Evolutionary conservation across 1,140 invertebrate genomes (phyloP).

Genomic region (Mercenaria mercenaria): DNA sequence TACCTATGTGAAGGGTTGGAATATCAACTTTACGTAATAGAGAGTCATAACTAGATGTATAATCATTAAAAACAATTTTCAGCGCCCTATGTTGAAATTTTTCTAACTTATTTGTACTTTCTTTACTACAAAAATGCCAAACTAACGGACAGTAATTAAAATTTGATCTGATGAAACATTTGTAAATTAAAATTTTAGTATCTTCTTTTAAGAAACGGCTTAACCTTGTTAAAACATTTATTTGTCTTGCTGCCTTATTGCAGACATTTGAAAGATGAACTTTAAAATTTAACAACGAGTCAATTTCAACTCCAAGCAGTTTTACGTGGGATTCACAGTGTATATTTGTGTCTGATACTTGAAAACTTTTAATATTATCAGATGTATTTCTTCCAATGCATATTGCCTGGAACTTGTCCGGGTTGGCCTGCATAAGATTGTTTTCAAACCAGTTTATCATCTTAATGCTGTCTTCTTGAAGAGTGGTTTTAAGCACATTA

Average conservation of each 20-base stretch:
- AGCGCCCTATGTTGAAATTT: too few relatives aligned
- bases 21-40: too few relatives aligned
- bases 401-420: slow-evolving; percentile 49
- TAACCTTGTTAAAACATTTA: too few relatives aligned
- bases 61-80: too few relatives aligned
- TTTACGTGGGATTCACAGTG: slow-evolving; percentile 42
- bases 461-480: slow-evolving; percentile 22
- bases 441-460: slow-evolving; percentile 37
- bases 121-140: too few relatives aligned
- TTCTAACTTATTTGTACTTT: too few relatives aligned
- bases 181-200: too few relatives aligned
- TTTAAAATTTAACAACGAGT: slow-evolving; percentile 54
- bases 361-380: neutral
- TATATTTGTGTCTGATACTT: slow-evolving; percentile 3
- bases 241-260: slow-evolving; percentile 31
- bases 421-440: slow-evolving; percentile 55
- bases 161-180: too few relatives aligned
- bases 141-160: too few relatives aligned
- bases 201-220: too few relatives aligned
- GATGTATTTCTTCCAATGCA: slow-evolving; percentile 31
- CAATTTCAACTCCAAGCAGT: slow-evolving; percentile 25
- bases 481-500: neutral
- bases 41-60: too few relatives aligned
- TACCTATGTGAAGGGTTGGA: too few relatives aligned
- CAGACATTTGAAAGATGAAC: slow-evolving; percentile 57